Evolutionary conservation across 2,888 invertebrate genomes (phyloP), one percentile per base, ranked within the genome.

Genomic region (Apantesis nais): DNA sequence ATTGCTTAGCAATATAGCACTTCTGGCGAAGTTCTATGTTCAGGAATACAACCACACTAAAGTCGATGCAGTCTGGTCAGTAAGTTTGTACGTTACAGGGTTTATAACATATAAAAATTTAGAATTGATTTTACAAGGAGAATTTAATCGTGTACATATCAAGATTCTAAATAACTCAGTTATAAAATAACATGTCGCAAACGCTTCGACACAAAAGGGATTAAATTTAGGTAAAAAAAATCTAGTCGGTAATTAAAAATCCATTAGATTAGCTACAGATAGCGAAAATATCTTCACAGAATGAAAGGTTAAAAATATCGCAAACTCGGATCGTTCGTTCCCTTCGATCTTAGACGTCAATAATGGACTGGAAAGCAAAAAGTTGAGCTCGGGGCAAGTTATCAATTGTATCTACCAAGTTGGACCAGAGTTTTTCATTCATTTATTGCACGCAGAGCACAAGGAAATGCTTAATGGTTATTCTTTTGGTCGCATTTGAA

Each of bases 341-440:
- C 83, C 81, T 83, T 81, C 80, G 79, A 86, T 84, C 80, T 88
- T 78, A 81, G 83, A 83, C 88, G 86, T 90, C 91, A 91, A 92
- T 93, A 92, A 91, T 89, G 85, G 89, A 88, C 84, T 84, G 81
- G 83, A 86, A 88, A 87, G 90, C 89, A 91, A 90, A 92, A 93
- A 92, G 90, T 92, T 83, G 90, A 85, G 88, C 92, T 88, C 76
- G 81, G 78, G 85, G 89, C 91, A 85, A 91, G 89, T 92, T 93
- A 92, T 92, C 92, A 92, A 92, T 92, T 92, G 92, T 92, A 90
- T 92, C 92, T 88, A 81, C 81, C 76, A 86, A 91, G 88, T 91
- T 89, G 84, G 78, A 85, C 84, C 69, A 66, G 83, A 90, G 88
- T 91, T 93, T 91, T 90, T 90, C 88, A 90, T 90, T 90, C 90